phyloP scores from a whole-genome alignment of 2,113 vertebrate genomes.

The Gopherus flavomarginatus region DNA sequence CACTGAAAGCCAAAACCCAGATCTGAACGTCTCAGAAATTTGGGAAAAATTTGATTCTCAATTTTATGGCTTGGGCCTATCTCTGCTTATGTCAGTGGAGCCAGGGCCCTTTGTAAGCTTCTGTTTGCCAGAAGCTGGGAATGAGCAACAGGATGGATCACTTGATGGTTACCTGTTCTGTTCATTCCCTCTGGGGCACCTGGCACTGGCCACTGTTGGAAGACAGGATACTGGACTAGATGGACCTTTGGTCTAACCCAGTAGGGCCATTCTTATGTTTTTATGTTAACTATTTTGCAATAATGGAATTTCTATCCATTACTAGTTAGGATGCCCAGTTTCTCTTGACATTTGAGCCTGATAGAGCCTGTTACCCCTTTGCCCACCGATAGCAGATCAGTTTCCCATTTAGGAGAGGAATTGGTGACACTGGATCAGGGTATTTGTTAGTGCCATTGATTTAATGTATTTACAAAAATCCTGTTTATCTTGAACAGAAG shows the following conservation, averaged over 20 bases:
- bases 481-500: not conserved
- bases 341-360: not conserved
- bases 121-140: not conserved
- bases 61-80: not conserved
- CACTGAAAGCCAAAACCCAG: not conserved
- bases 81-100: not conserved
- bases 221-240: too few species aligned
- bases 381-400: not conserved
- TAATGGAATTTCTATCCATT: not conserved
- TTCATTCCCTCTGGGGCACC: too few species aligned
- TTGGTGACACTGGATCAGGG: not conserved
- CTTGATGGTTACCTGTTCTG: too few species aligned
- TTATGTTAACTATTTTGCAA: not conserved
- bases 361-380: not conserved
- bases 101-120: not conserved
- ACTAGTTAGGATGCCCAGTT: not conserved
- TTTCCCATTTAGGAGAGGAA: not conserved
- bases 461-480: not conserved
- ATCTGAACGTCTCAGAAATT: not conserved
- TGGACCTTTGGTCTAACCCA: too few species aligned
- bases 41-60: not conserved
- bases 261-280: too few species aligned
- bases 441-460: slow-evolving; percentile 16
- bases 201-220: too few species aligned
- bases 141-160: too few species aligned